Percentiles rank a stretch among this genome's conserved stretches.
Evolutionary conservation across 2,888 invertebrate genomes (phyloP).

Genomic region (Cremastinae sp.): DNA sequence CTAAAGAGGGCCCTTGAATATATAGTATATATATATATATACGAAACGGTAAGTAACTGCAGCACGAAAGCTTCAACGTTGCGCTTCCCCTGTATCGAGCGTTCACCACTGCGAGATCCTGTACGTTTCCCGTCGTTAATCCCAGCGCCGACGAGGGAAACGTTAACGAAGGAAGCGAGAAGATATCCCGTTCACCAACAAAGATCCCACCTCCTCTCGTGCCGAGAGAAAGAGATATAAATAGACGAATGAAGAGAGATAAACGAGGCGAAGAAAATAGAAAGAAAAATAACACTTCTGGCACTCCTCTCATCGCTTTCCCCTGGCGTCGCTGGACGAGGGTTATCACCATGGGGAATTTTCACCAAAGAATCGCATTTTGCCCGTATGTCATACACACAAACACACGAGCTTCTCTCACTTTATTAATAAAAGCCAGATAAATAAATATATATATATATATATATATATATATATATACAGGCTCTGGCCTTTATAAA

Average conservation of each 20-base stretch:
- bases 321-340: conserved; percentile 37
- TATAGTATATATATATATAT: neutral
- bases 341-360: conserved; percentile 44
- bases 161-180: conserved; percentile 59
- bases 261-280: conserved; percentile 10
- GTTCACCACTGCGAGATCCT: conserved; percentile 38
- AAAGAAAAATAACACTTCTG: neutral
- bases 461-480: neutral
- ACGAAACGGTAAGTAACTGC: conserved; percentile 5
- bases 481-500: too few relatives aligned
- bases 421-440: too few relatives aligned
- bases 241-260: conserved; percentile 4
- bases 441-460: neutral
- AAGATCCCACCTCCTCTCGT: conserved; percentile 9
- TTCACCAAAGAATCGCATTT: conserved; percentile 1
- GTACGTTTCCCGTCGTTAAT: conserved; percentile 61
- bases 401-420: neutral
- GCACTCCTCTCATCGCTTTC: neutral
- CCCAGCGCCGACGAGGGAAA: conserved; percentile 57
- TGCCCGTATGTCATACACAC: conserved; percentile 5
- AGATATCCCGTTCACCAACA: conserved; percentile 45
- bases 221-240: neutral
- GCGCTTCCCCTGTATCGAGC: neutral
- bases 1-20: neutral
- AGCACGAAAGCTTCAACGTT: conserved; percentile 16